Conservation (phyloP, 2,113 vertebrate species). For the Larimichthys polyactis region DNA sequence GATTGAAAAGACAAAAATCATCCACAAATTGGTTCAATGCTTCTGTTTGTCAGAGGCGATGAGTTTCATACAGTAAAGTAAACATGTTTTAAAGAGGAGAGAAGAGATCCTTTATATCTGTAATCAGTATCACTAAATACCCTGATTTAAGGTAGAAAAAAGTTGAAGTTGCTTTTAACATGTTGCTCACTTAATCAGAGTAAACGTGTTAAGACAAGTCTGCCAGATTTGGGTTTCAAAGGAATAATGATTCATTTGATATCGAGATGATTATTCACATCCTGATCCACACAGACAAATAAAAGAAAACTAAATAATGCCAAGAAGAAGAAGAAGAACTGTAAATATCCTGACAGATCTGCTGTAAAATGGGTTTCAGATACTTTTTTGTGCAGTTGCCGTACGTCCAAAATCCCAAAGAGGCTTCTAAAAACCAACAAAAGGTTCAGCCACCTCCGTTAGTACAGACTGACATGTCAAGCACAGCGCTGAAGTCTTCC, state of each 20-base stretch:
- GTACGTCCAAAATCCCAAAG: background rate
- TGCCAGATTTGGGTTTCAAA: background rate
- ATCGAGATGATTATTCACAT: background rate
- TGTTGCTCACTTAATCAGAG: background rate
- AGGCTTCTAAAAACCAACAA: background rate
- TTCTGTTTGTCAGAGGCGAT: too few relatives aligned
- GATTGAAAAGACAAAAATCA: too few relatives aligned
- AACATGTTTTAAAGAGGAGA: too few relatives aligned
- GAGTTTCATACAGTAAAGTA: too few relatives aligned
- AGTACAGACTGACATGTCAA: conserved; percentile 34
- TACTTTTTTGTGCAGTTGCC: background rate
- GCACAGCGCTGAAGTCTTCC: conserved; percentile 38
- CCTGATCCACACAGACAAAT: background rate
- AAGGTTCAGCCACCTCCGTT: conserved; percentile 18
- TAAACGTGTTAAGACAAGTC: too few relatives aligned
- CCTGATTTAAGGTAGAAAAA: background rate
- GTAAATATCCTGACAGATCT: background rate
- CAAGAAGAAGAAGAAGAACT: background rate
- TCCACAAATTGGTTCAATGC: too few relatives aligned
- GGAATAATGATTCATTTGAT: background rate
- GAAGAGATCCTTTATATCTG: too few relatives aligned
- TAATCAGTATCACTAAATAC: too few relatives aligned
- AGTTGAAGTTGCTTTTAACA: background rate
- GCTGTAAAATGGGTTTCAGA: background rate
- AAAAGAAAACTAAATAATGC: too few relatives aligned